Percentiles rank a stretch among this genome's conserved stretches.
Conservation (phyloP, 2,797 vertebrate species). For the Gadopsis marmoratus region DNA sequence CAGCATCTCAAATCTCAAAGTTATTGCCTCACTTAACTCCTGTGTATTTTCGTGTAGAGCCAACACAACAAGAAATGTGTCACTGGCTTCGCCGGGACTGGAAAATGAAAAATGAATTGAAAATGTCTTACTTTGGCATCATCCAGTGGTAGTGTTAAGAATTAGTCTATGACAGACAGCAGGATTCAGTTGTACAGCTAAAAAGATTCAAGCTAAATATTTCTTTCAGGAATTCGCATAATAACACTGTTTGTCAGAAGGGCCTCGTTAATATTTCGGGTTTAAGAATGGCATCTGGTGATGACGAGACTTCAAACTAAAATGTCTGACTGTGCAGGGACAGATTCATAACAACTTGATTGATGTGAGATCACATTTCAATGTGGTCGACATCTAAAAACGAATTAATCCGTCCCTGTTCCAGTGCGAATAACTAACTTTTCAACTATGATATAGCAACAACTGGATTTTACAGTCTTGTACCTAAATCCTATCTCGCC, state of each 20-base stretch:
- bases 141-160: conserved; percentile 16
- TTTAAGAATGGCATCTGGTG: not conserved
- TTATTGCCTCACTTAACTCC: not conserved
- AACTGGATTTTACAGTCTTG: not conserved
- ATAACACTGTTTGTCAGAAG: not conserved
- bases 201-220: too few species aligned
- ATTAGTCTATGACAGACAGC: not conserved
- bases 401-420: not conserved
- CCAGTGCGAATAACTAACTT: not conserved
- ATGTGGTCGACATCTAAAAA: not conserved
- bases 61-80: not conserved
- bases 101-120: not conserved
- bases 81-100: not conserved
- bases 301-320: not conserved
- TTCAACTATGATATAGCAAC: not conserved
- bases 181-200: too few species aligned
- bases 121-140: conserved; percentile 22
- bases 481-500: not conserved
- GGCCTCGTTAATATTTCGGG: not conserved
- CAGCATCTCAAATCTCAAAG: not conserved
- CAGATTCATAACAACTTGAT: not conserved
- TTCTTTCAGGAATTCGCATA: too few species aligned
- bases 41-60: not conserved
- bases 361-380: not conserved
- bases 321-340: not conserved